phyloP scores from a whole-genome alignment of 2,113 vertebrate species.

The Burhinus oedicnemus region DNA sequence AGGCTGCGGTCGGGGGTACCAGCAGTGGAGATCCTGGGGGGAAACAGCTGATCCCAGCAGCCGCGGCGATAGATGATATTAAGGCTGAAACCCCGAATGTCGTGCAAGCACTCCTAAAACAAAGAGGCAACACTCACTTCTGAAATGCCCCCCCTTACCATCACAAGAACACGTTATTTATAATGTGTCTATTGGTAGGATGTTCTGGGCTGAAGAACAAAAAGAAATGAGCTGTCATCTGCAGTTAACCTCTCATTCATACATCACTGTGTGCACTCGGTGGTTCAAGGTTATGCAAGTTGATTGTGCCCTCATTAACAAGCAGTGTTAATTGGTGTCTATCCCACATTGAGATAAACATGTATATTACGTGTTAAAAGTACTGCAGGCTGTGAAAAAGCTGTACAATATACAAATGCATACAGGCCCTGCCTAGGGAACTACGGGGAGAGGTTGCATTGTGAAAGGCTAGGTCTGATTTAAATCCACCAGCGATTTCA shows the following conservation, averaged over 20 bases:
- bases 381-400: neutral
- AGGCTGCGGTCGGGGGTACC: neutral
- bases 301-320: conserved; percentile 45
- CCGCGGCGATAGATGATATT: neutral
- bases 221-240: conserved; percentile 60
- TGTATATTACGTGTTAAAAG: neutral
- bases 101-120: neutral
- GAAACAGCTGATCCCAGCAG: neutral
- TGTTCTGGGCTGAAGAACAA: conserved; percentile 30
- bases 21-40: neutral
- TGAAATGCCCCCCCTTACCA: neutral
- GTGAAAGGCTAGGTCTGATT: neutral
- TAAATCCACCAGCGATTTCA: neutral
- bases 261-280: neutral
- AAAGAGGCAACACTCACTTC: neutral
- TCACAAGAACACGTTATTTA: conserved; percentile 4
- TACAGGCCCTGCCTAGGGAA: neutral
- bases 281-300: conserved; percentile 37
- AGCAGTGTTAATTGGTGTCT: conserved; percentile 41
- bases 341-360: neutral
- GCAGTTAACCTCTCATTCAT: conserved; percentile 40
- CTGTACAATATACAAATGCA: neutral
- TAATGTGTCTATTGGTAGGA: neutral
- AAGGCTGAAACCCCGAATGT: neutral
- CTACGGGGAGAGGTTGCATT: neutral